Evolutionary conservation across 2,797 vertebrate genomes (phyloP).

Genomic region (Pteropus rufus): DNA sequence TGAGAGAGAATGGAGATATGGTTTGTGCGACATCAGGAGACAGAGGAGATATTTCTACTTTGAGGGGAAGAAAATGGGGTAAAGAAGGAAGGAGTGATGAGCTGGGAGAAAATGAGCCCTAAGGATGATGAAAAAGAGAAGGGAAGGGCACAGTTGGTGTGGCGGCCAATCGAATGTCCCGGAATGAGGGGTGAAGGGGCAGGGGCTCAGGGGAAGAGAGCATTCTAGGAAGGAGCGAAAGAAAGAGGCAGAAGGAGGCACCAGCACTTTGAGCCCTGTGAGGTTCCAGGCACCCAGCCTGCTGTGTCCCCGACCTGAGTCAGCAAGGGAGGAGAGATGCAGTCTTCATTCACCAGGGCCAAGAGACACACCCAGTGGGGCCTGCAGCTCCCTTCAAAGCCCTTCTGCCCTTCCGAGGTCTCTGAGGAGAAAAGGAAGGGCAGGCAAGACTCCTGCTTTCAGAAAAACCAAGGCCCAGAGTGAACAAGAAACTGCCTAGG

Average conservation of each 20-base stretch:
- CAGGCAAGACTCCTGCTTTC: rapidly evolving
- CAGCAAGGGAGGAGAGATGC: not conserved
- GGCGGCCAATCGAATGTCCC: not conserved
- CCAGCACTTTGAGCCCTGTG: not conserved
- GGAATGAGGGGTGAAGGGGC: not conserved
- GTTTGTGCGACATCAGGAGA: not conserved
- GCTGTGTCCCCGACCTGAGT: not conserved
- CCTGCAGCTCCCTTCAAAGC: not conserved
- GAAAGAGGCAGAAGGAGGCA: not conserved
- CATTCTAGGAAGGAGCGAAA: not conserved
- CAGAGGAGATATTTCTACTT: not conserved
- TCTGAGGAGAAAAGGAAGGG: not conserved
- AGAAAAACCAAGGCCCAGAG: not conserved
- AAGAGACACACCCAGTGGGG: too few relatives aligned
- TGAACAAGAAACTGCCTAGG: not conserved
- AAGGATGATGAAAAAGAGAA: not conserved
- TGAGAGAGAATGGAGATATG: not conserved
- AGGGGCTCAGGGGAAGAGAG: not conserved
- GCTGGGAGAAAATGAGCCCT: not conserved
- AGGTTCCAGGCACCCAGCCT: not conserved
- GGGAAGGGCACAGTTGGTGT: not conserved
- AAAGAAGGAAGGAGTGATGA: not conserved
- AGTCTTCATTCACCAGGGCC: not conserved
- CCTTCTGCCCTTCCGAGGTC: not conserved
- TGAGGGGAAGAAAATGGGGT: not conserved